phyloP scores from a whole-genome alignment of 1,140 invertebrate genomes.

The Drosophila malerkotliana region DNA sequence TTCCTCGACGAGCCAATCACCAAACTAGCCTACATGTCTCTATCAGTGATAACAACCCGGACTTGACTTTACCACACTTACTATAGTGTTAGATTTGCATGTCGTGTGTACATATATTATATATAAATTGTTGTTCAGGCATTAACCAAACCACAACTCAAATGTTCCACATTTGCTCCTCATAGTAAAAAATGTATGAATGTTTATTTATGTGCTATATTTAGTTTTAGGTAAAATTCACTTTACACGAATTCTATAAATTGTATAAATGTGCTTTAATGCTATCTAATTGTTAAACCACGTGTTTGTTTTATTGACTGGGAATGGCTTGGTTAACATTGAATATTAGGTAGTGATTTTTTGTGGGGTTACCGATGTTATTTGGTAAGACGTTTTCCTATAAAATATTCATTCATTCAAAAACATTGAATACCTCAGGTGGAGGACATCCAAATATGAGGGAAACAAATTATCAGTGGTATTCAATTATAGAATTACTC shows the following conservation, averaged over 20 bases:
- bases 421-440: no score
- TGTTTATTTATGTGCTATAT: slow-evolving; percentile 23
- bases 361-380: no score
- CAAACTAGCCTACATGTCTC: slow-evolving; percentile 14
- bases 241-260: slow-evolving; percentile 4
- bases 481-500: no score
- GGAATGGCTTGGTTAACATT: background rate
- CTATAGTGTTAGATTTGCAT: slow-evolving; percentile 1
- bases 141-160: slow-evolving; percentile 1
- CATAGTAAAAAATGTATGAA: slow-evolving; percentile 5
- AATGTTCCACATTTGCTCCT: background rate
- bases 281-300: slow-evolving; percentile 1
- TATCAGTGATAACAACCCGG: background rate
- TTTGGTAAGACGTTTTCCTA: no score
- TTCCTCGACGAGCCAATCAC: slow-evolving; percentile 7
- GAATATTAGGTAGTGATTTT: no score
- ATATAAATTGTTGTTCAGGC: background rate
- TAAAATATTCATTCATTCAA: no score
- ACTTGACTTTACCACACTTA: background rate
- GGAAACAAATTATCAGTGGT: no score
- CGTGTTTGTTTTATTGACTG: background rate
- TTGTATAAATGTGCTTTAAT: slow-evolving; percentile 11
- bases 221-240: slow-evolving; percentile 8
- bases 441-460: no score
- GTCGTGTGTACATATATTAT: slow-evolving; percentile 12